A percentile compares a stretch with the other conserved stretches of the same genome.
phyloP scores from a whole-genome alignment of 2,888 invertebrate species.

The Tachina grossa region DNA sequence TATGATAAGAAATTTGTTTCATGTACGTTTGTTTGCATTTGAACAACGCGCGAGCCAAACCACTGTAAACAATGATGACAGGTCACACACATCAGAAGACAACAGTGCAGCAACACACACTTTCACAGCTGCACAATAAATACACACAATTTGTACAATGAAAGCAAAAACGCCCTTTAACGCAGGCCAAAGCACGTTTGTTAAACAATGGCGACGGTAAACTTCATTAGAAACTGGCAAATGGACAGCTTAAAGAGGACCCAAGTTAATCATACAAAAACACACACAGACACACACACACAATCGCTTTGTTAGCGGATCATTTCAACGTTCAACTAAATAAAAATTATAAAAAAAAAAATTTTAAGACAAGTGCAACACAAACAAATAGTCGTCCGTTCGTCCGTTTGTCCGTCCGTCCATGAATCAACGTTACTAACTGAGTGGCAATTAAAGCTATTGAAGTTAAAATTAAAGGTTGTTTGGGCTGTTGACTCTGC shows the following conservation, averaged over 20 bases:
- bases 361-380: constrained; percentile 12
- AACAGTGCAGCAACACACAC: constrained; percentile 20
- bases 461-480: constrained; percentile 68
- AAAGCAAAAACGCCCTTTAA: constrained; percentile 76
- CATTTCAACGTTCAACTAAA: constrained; percentile 56
- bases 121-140: neutral
- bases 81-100: constrained; percentile 50
- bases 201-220: constrained; percentile 81
- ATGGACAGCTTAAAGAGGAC: constrained; percentile 63
- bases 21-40: constrained; percentile 58
- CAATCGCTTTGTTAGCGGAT: constrained; percentile 27
- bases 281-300: constrained; percentile 4
- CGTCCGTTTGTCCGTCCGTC: neutral
- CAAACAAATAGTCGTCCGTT: constrained; percentile 37
- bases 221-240: constrained; percentile 78
- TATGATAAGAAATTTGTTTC: constrained; percentile 20
- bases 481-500: constrained; percentile 43
- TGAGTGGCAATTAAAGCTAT: constrained; percentile 65
- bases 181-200: constrained; percentile 81
- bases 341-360: constrained; percentile 21
- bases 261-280: constrained; percentile 49
- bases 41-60: constrained; percentile 63
- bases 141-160: neutral
- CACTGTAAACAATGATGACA: constrained; percentile 75
- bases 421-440: constrained; percentile 36